phyloP scores from a whole-genome alignment of 2,888 invertebrate species.

The Acanthoscelides obtectus region DNA sequence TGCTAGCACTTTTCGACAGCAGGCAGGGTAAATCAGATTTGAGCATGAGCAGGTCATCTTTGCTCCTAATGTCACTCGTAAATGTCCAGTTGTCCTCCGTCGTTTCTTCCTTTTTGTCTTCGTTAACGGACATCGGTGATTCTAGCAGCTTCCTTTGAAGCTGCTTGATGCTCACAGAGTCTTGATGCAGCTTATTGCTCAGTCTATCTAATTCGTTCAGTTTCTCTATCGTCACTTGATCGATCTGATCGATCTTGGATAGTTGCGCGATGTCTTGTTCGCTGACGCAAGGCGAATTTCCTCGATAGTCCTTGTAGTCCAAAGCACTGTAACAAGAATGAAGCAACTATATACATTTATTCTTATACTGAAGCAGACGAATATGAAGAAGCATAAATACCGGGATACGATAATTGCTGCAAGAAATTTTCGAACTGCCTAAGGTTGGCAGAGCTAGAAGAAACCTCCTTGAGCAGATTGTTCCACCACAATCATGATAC shows the following conservation, averaged over 20 bases:
- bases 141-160: slow-evolving; percentile 66
- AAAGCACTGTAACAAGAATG: slow-evolving; percentile 58
- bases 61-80: slow-evolving; percentile 59
- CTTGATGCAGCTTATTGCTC: slow-evolving; percentile 71
- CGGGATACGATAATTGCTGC: too few species aligned
- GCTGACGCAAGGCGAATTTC: slow-evolving; percentile 68
- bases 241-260: slow-evolving; percentile 69
- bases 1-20: slow-evolving; percentile 34
- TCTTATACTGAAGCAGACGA: too few species aligned
- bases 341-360: too few species aligned
- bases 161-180: slow-evolving; percentile 73
- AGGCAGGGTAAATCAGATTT: slow-evolving; percentile 48
- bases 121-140: slow-evolving; percentile 51
- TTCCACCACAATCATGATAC: too few species aligned
- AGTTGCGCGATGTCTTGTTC: slow-evolving; percentile 75
- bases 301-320: slow-evolving; percentile 75
- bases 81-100: slow-evolving; percentile 66
- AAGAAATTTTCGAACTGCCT: too few species aligned
- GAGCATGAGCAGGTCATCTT: slow-evolving; percentile 56
- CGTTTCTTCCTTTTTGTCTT: slow-evolving; percentile 45
- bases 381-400: too few species aligned
- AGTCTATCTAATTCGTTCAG: slow-evolving; percentile 73
- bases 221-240: slow-evolving; percentile 74
- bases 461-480: too few species aligned
- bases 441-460: too few species aligned